These are phyloP conservation scores for Trisateles emortualis DNA, from an alignment of 2,888 invertebrate species.

Conservation along the genomic window DNA sequence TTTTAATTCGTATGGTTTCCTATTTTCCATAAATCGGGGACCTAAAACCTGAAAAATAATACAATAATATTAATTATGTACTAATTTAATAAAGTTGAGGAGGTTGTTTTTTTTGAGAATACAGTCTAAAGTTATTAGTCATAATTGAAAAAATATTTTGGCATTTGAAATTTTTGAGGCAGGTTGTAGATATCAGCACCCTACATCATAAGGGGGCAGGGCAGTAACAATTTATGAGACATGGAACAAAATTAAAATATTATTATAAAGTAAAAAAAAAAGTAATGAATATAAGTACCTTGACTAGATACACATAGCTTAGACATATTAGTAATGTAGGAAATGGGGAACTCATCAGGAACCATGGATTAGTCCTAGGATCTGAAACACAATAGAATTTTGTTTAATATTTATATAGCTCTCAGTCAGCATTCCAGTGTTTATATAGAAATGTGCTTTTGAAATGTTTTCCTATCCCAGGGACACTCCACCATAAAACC, in stretches of 20 bases:
- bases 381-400: constrained; percentile 87
- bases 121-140: no score
- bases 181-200: no score
- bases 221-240: no score
- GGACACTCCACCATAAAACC: no score
- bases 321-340: constrained; percentile 96
- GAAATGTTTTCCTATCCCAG: no score
- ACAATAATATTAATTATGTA: constrained; percentile 3
- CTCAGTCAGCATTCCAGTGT: neutral
- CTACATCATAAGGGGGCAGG: no score
- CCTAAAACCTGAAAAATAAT: constrained; percentile 90
- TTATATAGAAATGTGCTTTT: no score
- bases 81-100: no score
- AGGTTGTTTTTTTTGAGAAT: no score
- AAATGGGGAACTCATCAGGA: constrained; percentile 97
- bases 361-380: constrained; percentile 95
- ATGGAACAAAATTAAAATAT: neutral
- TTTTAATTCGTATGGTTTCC: constrained; percentile 94
- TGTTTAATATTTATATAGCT: neutral
- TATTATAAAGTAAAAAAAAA: constrained; percentile 1
- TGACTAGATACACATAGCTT: constrained; percentile 95
- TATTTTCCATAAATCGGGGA: constrained; percentile 96
- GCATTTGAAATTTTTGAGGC: no score
- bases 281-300: constrained; percentile 81
- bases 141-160: no score